Evolutionary conservation across 2,797 vertebrate species (phyloP).

Genomic region (Percopsis omiscomaycus): DNA sequence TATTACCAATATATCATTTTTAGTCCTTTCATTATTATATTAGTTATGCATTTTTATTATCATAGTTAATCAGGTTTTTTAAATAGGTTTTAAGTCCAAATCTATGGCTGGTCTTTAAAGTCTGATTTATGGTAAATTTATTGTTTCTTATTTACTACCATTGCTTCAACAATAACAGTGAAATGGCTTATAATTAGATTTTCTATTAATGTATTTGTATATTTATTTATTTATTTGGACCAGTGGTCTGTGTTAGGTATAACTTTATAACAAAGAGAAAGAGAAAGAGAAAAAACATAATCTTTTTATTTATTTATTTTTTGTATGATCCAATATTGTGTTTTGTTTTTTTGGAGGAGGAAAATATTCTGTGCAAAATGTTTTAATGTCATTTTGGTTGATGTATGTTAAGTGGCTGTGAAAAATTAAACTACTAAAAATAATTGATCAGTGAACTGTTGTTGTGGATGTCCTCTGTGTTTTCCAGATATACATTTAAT

Average conservation of each 20-base stretch:
- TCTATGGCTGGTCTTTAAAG: constrained; percentile 5
- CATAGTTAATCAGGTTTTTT: too few species aligned
- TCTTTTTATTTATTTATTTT: constrained; percentile 45
- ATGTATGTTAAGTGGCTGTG: constrained; percentile 58
- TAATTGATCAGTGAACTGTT: constrained; percentile 32
- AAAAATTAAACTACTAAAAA: constrained; percentile 55
- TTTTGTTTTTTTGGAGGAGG: constrained; percentile 17
- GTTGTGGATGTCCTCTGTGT: not conserved
- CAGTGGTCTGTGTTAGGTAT: constrained; percentile 35
- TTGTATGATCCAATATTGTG: constrained; percentile 33
- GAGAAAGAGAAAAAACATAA: constrained; percentile 36
- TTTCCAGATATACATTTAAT: not conserved
- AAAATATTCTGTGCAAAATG: constrained; percentile 17
- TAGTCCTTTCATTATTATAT: too few species aligned
- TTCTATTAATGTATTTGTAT: constrained; percentile 6
- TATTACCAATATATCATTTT: too few species aligned
- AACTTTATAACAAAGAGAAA: constrained; percentile 26
- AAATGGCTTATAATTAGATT: constrained; percentile 18
- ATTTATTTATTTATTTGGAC: constrained; percentile 23
- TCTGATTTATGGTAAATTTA: not conserved
- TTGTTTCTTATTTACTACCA: constrained; percentile 9
- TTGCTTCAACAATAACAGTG: constrained; percentile 1
- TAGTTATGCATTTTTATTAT: too few species aligned
- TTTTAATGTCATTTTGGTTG: constrained; percentile 43
- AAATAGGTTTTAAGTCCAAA: not conserved